Evolutionary conservation across 2,888 invertebrate species (phyloP).

Genomic region (Holacanthella duospinosa): DNA sequence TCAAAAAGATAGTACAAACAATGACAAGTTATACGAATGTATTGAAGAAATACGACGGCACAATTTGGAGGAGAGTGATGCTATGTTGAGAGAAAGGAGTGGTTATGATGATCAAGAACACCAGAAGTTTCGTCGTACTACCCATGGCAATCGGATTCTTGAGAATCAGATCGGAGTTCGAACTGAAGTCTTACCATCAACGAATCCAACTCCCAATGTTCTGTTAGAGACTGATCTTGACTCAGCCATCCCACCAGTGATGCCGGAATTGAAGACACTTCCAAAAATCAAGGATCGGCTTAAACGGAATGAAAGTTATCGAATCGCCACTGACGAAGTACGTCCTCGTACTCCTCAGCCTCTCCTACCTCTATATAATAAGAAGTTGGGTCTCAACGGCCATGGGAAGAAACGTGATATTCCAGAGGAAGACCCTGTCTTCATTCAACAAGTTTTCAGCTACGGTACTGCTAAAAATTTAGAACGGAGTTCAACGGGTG

Average conservation of each 20-base stretch:
- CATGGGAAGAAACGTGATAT: slow-evolving; percentile 33
- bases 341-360: slow-evolving; percentile 5
- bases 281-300: slow-evolving; percentile 37
- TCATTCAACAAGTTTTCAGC: slow-evolving; percentile 35
- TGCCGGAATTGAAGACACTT: slow-evolving; percentile 36
- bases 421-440: slow-evolving; percentile 36
- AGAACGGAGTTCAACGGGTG: neutral
- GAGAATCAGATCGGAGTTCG: neutral
- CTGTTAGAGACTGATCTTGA: slow-evolving; percentile 37
- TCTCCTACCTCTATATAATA: slow-evolving; percentile 7
- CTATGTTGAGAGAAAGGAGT: slow-evolving; percentile 19
- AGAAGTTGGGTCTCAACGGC: slow-evolving; percentile 1
- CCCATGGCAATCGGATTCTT: neutral
- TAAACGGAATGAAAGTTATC: slow-evolving; percentile 37
- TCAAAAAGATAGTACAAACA: slow-evolving; percentile 19
- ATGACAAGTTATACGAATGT: slow-evolving; percentile 36
- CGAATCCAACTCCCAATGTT: slow-evolving; percentile 10
- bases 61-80: slow-evolving; percentile 32
- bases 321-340: slow-evolving; percentile 35
- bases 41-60: slow-evolving; percentile 37
- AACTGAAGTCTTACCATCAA: neutral
- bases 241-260: slow-evolving; percentile 36
- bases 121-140: neutral
- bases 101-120: neutral
- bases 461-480: slow-evolving; percentile 26